A percentile compares a stretch with the other conserved stretches of the same genome.
Conservation (phyloP, 2,797 vertebrate species). For the Rhyacichthys aspro region DNA sequence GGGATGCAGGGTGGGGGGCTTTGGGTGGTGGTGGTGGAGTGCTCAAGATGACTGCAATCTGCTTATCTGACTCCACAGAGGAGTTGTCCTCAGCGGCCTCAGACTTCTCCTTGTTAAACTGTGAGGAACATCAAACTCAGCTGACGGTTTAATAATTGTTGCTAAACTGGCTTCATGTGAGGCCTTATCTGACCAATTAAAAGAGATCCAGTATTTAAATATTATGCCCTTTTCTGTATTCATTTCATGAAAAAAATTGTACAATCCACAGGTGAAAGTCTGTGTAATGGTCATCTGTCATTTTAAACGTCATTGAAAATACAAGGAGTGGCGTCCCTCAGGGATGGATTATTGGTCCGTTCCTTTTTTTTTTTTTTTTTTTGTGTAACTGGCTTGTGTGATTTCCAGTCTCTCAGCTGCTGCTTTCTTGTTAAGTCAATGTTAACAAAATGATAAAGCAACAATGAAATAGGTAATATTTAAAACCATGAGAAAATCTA, state of each 20-base stretch:
- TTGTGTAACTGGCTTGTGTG: not conserved
- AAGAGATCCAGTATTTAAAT: too few relatives aligned
- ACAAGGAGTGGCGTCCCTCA: not conserved
- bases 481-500: too few relatives aligned
- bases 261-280: too few relatives aligned
- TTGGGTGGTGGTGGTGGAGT: conserved; percentile 60
- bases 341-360: not conserved
- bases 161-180: not conserved
- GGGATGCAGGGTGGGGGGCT: conserved; percentile 53
- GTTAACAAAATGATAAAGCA: too few relatives aligned
- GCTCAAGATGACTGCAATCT: conserved; percentile 79
- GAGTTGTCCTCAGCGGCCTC: conserved; percentile 55
- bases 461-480: too few relatives aligned
- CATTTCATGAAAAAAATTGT: too few relatives aligned
- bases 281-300: too few relatives aligned
- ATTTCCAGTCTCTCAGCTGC: too few relatives aligned
- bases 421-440: too few relatives aligned
- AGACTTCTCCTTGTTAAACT: conserved; percentile 28
- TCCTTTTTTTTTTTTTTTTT: not conserved
- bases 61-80: conserved; percentile 74
- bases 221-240: too few relatives aligned
- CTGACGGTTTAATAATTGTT: not conserved
- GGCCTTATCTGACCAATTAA: not conserved
- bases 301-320: too few relatives aligned
- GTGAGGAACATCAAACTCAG: conserved; percentile 15